phyloP scores from a whole-genome alignment of 1,140 invertebrate genomes.

The Globodera rostochiensis region DNA sequence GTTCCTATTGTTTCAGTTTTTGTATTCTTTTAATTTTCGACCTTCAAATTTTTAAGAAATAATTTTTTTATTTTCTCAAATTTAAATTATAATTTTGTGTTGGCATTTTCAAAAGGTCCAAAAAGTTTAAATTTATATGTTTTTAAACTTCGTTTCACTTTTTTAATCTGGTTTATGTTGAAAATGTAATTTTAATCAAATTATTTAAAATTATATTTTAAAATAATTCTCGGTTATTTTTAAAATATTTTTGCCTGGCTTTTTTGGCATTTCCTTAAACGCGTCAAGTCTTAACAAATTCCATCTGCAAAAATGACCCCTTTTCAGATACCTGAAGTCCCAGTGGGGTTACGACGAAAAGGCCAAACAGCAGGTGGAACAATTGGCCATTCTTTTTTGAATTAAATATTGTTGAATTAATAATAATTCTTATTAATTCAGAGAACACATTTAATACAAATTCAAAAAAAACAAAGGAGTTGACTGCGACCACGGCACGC shows the following conservation, averaged over 20 bases:
- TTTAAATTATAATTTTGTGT: too few relatives aligned
- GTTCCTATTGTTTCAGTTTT: too few relatives aligned
- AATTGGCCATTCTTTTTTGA: not conserved
- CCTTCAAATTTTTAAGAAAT: too few relatives aligned
- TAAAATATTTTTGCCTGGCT: too few relatives aligned
- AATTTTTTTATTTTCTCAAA: too few relatives aligned
- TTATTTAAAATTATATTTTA: too few relatives aligned
- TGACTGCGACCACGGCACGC: constrained; percentile 16
- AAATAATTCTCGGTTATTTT: too few relatives aligned
- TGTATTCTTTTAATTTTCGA: too few relatives aligned
- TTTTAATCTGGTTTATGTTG: not conserved
- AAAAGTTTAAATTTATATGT: not conserved
- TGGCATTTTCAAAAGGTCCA: too few relatives aligned
- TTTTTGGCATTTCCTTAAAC: too few relatives aligned
- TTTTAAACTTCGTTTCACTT: not conserved
- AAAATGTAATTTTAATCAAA: not conserved
- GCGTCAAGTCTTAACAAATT: too few relatives aligned
- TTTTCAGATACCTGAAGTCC: constrained; percentile 4
- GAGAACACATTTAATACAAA: not conserved
- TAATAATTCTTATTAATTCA: not conserved
- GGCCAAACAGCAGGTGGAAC: not conserved
- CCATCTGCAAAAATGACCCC: not conserved
- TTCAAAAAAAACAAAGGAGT: not conserved
- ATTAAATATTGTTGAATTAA: not conserved
- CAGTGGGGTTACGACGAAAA: constrained; percentile 1